Percentiles rank a stretch among this genome's conserved stretches.
phyloP scores from a whole-genome alignment of 2,888 invertebrate genomes.

The Achlya flavicornis region DNA sequence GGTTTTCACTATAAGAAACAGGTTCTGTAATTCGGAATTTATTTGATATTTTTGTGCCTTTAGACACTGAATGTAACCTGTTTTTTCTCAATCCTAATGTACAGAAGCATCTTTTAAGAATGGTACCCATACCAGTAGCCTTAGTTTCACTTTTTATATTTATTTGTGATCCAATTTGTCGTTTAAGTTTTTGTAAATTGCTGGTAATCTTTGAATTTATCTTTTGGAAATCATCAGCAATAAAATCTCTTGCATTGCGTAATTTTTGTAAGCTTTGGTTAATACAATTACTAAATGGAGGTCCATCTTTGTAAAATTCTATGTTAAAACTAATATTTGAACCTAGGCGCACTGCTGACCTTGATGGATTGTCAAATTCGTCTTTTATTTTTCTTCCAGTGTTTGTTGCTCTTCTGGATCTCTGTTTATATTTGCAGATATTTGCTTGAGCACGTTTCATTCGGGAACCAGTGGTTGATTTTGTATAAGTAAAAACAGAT shows the following conservation, averaged over 20 bases:
- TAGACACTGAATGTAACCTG: not conserved
- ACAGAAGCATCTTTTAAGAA: conserved; percentile 26
- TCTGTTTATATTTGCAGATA: conserved; percentile 1
- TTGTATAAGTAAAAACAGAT: conserved; percentile 2
- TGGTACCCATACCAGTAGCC: not conserved
- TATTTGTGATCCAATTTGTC: not conserved
- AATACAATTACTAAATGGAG: not conserved
- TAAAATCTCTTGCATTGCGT: not conserved
- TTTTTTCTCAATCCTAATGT: conserved; percentile 20
- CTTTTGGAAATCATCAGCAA: not conserved
- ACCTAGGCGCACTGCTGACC: conserved; percentile 23
- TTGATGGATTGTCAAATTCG: conserved; percentile 6
- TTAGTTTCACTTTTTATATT: not conserved
- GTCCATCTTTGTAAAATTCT: conserved; percentile 25
- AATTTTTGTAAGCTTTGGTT: not conserved
- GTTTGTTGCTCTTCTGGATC: not conserved
- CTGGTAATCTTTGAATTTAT: not conserved
- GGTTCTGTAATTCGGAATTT: not conserved
- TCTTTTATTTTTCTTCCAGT: not conserved
- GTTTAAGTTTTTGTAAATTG: not conserved
- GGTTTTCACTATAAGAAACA: not conserved
- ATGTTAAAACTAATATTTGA: conserved; percentile 28
- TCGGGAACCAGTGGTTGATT: conserved; percentile 14
- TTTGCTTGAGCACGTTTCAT: conserved; percentile 11
- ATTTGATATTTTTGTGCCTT: conserved; percentile 6